Base-by-base conservation (phyloP, 2,113 vertebrate species). In the Coregonus clupeaformis region DNA sequence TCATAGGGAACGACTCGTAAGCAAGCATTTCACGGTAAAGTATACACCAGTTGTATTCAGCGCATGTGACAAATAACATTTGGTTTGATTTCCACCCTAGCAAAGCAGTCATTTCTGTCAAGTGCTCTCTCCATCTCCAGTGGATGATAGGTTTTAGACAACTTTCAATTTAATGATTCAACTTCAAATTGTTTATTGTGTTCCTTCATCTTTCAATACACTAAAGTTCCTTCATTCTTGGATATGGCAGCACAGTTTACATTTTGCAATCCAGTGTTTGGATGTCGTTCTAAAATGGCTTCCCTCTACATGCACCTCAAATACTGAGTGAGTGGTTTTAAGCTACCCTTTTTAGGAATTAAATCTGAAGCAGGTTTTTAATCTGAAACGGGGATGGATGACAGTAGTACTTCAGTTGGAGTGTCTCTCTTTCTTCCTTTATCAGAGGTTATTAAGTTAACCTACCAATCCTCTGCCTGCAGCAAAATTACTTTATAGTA, bases 61-160 rank as follows among this genome's bases (percentile, higher is more conserved):
- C 9, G 36, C 36, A 42, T 12, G 36, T 42, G 36, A 42, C 9
- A 42, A 42, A 42, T 42, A 42, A 42, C 9, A 42, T 42, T 42
- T 42, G 36, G 9, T 42, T 42, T 52, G 14, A 14, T 52, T 52
- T 14, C 2, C 9, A 72, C 64, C 73, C 68, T 68, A 57, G 52
- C 68, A 73, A 27, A 45, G 36, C 69, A 45, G 69, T 57, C 57
- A 59, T 77, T 36, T 69, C 65, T 45, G 45, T 57, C 62, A 16
- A 69, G 73, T 74, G 62, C 52, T 69, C 64, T 67, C 60, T 45
- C 49, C 42, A 24, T 32, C 16, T 9, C 6, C 49, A 24, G 47
- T 65, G 59, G 32, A 42, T 49, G 66, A 6, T 16, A 18, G 5
- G 13, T 24, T 60, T 32, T 60, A 11, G 59, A 60, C n/a, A 60